Conservation (phyloP, 2,797 vertebrate genomes). For the Gorsachius magnificus region DNA sequence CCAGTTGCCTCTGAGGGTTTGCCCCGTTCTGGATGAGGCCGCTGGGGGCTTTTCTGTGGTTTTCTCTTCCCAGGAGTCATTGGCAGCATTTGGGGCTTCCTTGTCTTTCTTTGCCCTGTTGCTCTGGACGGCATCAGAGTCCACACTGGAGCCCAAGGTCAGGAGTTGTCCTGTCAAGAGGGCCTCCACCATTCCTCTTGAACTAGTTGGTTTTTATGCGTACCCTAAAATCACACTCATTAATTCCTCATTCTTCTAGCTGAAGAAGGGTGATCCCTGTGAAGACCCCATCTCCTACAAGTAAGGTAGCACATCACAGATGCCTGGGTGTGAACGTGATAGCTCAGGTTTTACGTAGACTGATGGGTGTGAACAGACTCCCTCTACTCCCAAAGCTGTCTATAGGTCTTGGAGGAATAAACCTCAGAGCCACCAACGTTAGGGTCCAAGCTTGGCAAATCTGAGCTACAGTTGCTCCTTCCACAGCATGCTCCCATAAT, state of each 20-base stretch:
- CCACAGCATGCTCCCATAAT: accelerated
- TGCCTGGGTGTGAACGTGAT: neutral
- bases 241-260: neutral
- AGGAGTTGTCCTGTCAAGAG: neutral
- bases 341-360: neutral
- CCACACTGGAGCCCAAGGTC: neutral
- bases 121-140: neutral
- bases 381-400: accelerated
- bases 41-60: neutral
- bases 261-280: neutral
- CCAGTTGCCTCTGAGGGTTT: neutral
- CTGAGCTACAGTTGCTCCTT: neutral
- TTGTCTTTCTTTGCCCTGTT: neutral
- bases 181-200: neutral
- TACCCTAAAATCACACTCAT: neutral
- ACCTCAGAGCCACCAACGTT: neutral
- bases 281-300: neutral
- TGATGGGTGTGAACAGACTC: neutral
- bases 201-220: neutral
- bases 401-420: neutral
- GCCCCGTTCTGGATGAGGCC: neutral
- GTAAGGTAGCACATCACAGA: too few species aligned
- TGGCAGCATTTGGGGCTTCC: neutral
- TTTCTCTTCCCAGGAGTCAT: neutral
- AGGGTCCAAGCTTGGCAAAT: neutral